Evolutionary conservation across 1,140 invertebrate genomes (phyloP), one percentile per base, ranked within the genome.

Genomic region (Hycleus phaleratus): DNA sequence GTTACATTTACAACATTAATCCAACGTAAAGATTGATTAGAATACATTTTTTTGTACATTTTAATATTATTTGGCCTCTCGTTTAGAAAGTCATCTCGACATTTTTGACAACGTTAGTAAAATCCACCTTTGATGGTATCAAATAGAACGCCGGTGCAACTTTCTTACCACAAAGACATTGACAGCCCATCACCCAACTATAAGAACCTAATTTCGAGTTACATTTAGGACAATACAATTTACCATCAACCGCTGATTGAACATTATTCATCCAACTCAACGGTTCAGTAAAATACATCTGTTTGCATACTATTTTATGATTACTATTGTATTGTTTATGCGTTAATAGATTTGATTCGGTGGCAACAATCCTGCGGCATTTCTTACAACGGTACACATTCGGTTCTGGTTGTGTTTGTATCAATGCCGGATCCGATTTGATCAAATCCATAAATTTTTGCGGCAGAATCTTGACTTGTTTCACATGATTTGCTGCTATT

Each of bases 71-170:
- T 32, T 32, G 32, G 32, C 32, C 4, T 32, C 4, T 32, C 7
- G 32, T 32, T 79, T 82, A 91, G 64, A 91, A 80, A 11, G 89
- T 91, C 38, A 85, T 81, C 75, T 91, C 87, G 56, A 93, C 85
- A 72, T 91, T 93, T 71, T 91, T 87, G 39, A 93, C 88, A 50
- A 87, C 84, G 71, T 89, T 90, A 53, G 87, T 88, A 77, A 87
- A 86, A 70, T 93, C 90, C 44, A 93, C 85, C 75, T 90, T 91
- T 3, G 88, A 91, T 46, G 88, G 88, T 65, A 89, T 85, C 49
- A 93, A 74, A 73, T 92, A 92, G 77, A 92, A 93, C 6, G 88
- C 88, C 1, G 90, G 90, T 12, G 88, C 85, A 51, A 91, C 86
- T 72, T 88, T 87, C 58, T 84, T 83, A 3, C 89, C 89, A 72